Conservation (phyloP, 2,888 invertebrate species). For the Tenthredo mesomela region DNA sequence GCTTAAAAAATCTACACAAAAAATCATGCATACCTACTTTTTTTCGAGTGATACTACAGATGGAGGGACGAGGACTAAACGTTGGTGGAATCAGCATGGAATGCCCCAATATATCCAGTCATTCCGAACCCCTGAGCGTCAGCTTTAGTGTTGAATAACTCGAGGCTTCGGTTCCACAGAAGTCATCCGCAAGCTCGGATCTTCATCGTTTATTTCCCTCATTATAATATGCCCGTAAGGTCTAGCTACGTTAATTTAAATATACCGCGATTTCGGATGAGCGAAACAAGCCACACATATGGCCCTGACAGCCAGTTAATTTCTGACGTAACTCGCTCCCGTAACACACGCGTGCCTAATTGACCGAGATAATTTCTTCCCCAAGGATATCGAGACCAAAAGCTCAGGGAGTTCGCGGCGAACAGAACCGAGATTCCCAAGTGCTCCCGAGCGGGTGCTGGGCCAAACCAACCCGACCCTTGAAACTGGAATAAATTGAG, state of each 20-base stretch:
- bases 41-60: background rate
- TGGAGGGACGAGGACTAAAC: background rate
- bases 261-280: background rate
- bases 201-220: background rate
- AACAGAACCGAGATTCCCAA: constrained; percentile 4
- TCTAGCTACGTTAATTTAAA: background rate
- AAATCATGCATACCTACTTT: background rate
- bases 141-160: background rate
- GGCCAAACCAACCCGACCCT: constrained; percentile 27
- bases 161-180: background rate
- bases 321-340: background rate
- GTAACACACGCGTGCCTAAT: constrained; percentile 17
- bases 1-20: background rate
- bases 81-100: background rate
- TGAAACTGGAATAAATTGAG: constrained; percentile 37
- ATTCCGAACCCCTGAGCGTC: background rate
- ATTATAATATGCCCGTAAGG: background rate
- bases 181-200: background rate
- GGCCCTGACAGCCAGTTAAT: constrained; percentile 29
- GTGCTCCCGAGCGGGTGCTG: constrained; percentile 33
- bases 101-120: background rate
- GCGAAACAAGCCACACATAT: background rate
- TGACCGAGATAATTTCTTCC: constrained; percentile 43
- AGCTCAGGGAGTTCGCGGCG: background rate
- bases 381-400: constrained; percentile 23